Conservation (phyloP, 1,140 invertebrate genomes). For the Drosophila tristis region DNA sequence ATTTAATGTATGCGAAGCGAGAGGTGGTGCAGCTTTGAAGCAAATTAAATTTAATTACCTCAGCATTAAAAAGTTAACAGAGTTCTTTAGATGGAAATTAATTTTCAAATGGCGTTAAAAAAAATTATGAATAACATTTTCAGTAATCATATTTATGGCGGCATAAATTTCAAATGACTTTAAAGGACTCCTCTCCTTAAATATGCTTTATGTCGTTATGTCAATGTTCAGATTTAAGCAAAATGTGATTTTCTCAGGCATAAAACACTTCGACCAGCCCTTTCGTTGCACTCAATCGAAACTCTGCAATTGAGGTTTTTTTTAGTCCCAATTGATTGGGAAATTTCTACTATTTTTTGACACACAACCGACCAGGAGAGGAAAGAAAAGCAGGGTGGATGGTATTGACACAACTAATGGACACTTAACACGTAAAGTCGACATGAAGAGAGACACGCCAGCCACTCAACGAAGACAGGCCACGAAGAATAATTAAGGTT, state of each 20-base stretch:
- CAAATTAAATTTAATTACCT: conserved; percentile 68
- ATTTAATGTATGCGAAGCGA: conserved; percentile 19
- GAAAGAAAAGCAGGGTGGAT: neutral
- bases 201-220: neutral
- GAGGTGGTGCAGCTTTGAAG: conserved; percentile 28
- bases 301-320: neutral
- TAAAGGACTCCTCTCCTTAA: too few species aligned
- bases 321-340: conserved; percentile 5
- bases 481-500: conserved; percentile 33
- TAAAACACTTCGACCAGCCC: too few species aligned
- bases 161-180: conserved; percentile 3
- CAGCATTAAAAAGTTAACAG: conserved; percentile 55
- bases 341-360: neutral
- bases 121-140: conserved; percentile 50
- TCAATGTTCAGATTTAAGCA: neutral
- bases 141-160: conserved; percentile 14
- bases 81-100: conserved; percentile 45
- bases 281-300: too few species aligned
- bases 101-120: conserved; percentile 30
- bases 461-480: neutral
- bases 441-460: neutral
- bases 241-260: too few species aligned
- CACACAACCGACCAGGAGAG: neutral
- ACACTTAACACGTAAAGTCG: conserved; percentile 21
- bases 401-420: conserved; percentile 51